Percentiles rank a stretch among this genome's conserved stretches.
phyloP scores from a whole-genome alignment of 2,113 vertebrate species.

The Neomonachus schauinslandi region DNA sequence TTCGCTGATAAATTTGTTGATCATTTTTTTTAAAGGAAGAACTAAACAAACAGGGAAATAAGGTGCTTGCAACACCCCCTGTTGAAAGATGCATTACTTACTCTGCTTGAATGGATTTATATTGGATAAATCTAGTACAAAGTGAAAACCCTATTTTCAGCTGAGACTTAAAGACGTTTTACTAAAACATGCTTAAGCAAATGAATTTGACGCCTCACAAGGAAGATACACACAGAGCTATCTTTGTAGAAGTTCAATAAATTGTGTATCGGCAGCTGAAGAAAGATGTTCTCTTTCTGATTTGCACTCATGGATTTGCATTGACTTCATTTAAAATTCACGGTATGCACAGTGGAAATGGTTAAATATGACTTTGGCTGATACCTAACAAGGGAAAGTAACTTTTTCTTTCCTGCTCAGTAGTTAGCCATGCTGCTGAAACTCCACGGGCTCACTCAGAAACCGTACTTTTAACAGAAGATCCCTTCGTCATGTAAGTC shows the following conservation, averaged over 20 bases:
- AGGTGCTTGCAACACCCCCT: constrained; percentile 55
- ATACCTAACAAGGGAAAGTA: constrained; percentile 21
- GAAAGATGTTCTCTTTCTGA: constrained; percentile 57
- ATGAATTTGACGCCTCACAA: constrained; percentile 69
- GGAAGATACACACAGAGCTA: constrained; percentile 65
- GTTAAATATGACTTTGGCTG: constrained; percentile 62
- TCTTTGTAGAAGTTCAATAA: constrained; percentile 73
- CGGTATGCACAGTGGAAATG: constrained; percentile 39
- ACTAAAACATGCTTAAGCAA: constrained; percentile 78
- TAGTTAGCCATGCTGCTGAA: not conserved
- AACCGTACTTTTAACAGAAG: not conserved
- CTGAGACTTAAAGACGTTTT: constrained; percentile 82
- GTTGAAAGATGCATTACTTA: constrained; percentile 75
- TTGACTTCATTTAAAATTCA: constrained; percentile 60
- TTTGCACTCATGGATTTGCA: constrained; percentile 67
- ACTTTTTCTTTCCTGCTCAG: constrained; percentile 48
- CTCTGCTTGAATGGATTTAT: constrained; percentile 74
- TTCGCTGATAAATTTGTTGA: constrained; percentile 55
- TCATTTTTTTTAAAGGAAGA: not conserved
- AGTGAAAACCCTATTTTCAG: constrained; percentile 80
- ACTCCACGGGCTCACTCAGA: not conserved
- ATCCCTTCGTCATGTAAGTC: not conserved
- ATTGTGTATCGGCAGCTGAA: constrained; percentile 63
- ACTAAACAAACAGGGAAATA: constrained; percentile 40
- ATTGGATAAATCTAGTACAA: constrained; percentile 75